phyloP scores from a whole-genome alignment of 1,140 invertebrate genomes.

The Arctopsyche grandis region DNA sequence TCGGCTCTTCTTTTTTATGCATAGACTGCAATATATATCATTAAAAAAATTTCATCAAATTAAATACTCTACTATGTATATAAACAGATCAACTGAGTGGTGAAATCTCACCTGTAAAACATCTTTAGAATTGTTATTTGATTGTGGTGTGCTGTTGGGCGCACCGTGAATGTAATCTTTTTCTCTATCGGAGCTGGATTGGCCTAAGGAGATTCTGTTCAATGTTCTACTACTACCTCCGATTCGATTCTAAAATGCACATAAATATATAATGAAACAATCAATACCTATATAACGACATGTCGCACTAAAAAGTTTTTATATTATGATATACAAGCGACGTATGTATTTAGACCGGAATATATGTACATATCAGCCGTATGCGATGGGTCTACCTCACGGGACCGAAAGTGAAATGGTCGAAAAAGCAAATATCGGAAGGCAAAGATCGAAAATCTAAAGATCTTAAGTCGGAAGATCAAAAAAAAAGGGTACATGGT shows the following conservation, averaged over 20 bases:
- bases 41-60: neutral
- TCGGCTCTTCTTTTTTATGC: neutral
- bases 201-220: constrained; percentile 42
- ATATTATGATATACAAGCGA: neutral
- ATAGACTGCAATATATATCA: constrained; percentile 1
- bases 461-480: no score
- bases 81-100: neutral
- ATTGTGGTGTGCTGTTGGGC: constrained; percentile 2
- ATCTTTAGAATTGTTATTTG: constrained; percentile 32
- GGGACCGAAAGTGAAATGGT: no score
- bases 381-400: no score
- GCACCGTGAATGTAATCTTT: constrained; percentile 48
- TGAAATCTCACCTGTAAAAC: neutral
- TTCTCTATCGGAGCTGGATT: constrained; percentile 51
- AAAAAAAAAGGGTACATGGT: no score
- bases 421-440: no score
- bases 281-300: neutral
- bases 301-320: no score
- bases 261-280: neutral
- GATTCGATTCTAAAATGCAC: constrained; percentile 31
- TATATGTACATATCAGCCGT: no score
- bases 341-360: no score
- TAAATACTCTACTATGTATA: no score
- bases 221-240: constrained; percentile 40
- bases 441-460: no score